Conservation (phyloP, 1,140 invertebrate species). For the Drosophila serrata region DNA sequence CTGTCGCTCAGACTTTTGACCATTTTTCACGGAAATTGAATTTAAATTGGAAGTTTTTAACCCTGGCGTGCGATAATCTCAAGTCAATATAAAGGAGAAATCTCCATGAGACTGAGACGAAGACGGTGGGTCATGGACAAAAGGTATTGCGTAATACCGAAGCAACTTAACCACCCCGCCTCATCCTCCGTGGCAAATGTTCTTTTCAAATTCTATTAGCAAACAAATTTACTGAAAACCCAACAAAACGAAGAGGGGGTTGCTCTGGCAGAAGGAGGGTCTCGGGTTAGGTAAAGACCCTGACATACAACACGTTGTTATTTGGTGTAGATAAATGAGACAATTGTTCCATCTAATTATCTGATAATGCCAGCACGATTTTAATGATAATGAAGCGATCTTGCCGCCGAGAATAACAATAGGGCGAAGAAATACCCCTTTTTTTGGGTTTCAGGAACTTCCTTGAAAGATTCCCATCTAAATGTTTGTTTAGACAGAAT, state of each 20-base stretch:
- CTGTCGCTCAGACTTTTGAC: slow-evolving; percentile 75
- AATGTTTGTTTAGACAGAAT: slow-evolving; percentile 53
- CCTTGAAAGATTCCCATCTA: slow-evolving; percentile 35
- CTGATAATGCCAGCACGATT: slow-evolving; percentile 52
- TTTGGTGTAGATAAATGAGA: slow-evolving; percentile 59
- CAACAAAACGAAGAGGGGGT: slow-evolving; percentile 29
- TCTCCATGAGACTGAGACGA: slow-evolving; percentile 47
- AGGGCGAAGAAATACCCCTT: slow-evolving; percentile 30
- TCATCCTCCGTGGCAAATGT: slow-evolving; percentile 60
- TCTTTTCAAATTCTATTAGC: slow-evolving; percentile 79
- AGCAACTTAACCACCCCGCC: slow-evolving; percentile 30
- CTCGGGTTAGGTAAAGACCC: slow-evolving; percentile 32
- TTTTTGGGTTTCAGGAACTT: slow-evolving; percentile 14
- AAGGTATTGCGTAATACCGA: slow-evolving; percentile 43
- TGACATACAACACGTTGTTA: slow-evolving; percentile 54
- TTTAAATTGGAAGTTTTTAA: slow-evolving; percentile 84
- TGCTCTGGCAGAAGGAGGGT: background rate
- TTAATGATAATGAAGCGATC: slow-evolving; percentile 59
- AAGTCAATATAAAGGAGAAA: slow-evolving; percentile 55
- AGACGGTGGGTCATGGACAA: slow-evolving; percentile 39
- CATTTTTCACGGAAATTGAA: slow-evolving; percentile 83
- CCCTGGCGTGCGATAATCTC: slow-evolving; percentile 79
- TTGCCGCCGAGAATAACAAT: slow-evolving; percentile 18
- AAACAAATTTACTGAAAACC: slow-evolving; percentile 68
- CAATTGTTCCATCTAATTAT: slow-evolving; percentile 58